phyloP scores from a whole-genome alignment of 2,888 invertebrate genomes.

The Chrysolina haemoptera region DNA sequence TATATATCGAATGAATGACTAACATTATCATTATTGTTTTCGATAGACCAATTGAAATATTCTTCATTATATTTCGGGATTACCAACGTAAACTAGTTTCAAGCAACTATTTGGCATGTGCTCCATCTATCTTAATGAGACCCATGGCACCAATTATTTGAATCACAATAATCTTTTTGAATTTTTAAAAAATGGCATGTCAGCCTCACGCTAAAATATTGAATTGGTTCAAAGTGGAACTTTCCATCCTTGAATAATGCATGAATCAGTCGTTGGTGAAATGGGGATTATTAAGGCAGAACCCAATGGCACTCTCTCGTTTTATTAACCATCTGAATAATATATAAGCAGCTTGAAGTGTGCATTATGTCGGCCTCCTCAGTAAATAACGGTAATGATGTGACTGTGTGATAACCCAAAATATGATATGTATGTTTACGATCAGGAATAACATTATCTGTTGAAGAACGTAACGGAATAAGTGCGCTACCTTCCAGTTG shows the following conservation, averaged over 20 bases:
- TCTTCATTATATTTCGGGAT: too few species aligned
- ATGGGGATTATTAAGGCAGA: slow-evolving; percentile 6
- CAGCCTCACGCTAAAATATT: background rate
- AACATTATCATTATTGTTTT: too few species aligned
- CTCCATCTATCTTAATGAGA: too few species aligned
- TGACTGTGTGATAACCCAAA: background rate
- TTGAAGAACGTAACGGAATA: too few species aligned
- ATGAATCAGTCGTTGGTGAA: background rate
- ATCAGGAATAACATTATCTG: too few species aligned
- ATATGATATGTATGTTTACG: too few species aligned
- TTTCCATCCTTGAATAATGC: background rate
- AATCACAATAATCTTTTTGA: background rate
- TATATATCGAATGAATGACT: too few species aligned
- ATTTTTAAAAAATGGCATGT: background rate
- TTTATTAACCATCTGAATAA: slow-evolving; percentile 16
- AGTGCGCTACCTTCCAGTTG: too few species aligned
- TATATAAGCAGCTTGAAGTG: background rate
- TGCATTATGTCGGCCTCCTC: background rate
- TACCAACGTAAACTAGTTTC: too few species aligned
- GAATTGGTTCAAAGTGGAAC: background rate
- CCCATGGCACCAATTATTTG: too few species aligned
- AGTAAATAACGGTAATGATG: background rate
- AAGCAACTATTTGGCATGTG: too few species aligned
- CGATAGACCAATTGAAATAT: too few species aligned
- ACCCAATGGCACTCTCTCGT: background rate